Base-by-base conservation (phyloP, 2,888 invertebrate species). In the Caenorhabditis sp. region DNA sequence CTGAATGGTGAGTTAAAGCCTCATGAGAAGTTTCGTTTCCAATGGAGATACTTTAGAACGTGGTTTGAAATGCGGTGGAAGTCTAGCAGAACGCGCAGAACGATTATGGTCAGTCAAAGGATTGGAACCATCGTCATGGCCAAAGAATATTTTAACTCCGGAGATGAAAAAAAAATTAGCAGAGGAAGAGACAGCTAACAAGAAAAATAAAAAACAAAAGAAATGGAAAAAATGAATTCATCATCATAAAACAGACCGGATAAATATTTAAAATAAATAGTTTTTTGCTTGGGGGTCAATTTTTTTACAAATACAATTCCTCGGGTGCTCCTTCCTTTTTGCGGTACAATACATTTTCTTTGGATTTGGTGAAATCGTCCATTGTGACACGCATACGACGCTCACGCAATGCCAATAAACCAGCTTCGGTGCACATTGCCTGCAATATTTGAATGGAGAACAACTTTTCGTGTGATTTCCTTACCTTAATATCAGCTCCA, bases 301-400 rank as follows among this genome's bases (percentile, higher is more conserved):
- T 58, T 58, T 58, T 20, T 70, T 77, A 99, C 88, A 99, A 92
- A 90, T 99, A 99, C 67, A 99, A 92, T 81, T 97, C 97, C 90
- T 99, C 99, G 0, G 99, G 99, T 57, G 97, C 97, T 79, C 97
- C 97, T 90, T 99, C 99, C 88, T 99, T 97, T 91, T 99, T 99
- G 72, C 97, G 92, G 88, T 99, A 99, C 59, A 99, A 91, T 31
- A 99, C 97, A 90, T 95, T 99, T 89, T 99, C 99, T 89, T 99
- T 99, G 0, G 97, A 96, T 89, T 99, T 99, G 89, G 95, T 94
- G 89, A 99, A 99, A 90, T 99, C 99, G 89, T 99, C 97, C 90
- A 96, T 97, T 75, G 95, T 99, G 38, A 99, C 99, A 90, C 97
- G 97, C 99, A 99, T 99, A 83, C 99, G 92, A 64, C 99, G 92